A percentile compares a stretch with the other conserved stretches of the same genome.
These are phyloP conservation scores for Notechis scutatus DNA, from an alignment of 2,113 vertebrate species.

Conservation along the genomic window DNA sequence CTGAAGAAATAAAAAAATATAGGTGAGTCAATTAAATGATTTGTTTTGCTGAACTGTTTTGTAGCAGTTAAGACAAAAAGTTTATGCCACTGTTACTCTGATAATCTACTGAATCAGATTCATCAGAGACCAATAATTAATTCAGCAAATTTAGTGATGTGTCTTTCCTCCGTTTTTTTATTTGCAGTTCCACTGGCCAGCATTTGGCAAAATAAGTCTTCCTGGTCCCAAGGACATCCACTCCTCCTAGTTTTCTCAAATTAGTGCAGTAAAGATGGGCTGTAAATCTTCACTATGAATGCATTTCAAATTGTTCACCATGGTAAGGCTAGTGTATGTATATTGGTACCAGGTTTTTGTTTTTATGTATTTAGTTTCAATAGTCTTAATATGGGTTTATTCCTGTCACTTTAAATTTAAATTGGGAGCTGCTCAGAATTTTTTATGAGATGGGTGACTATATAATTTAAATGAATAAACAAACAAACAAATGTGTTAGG, in stretches of 20 bases:
- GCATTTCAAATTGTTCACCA: neutral
- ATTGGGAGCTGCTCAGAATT: too few relatives aligned
- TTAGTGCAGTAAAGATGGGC: neutral
- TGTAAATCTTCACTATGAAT: neutral
- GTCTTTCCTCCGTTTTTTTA: neutral
- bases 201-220: neutral
- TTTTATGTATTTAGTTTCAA: neutral
- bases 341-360: neutral
- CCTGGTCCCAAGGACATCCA: neutral
- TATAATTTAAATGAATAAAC: too few relatives aligned
- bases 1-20: neutral
- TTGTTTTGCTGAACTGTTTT: neutral
- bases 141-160: neutral
- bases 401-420: too few relatives aligned
- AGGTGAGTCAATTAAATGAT: neutral
- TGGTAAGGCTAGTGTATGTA: neutral
- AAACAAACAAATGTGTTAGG: neutral
- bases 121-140: neutral
- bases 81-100: neutral
- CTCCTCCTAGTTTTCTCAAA: neutral
- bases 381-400: neutral
- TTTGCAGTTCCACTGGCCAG: neutral
- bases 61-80: neutral
- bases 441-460: too few relatives aligned
- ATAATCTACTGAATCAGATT: neutral